Base-by-base conservation (phyloP, 1,140 invertebrate genomes). In the Olivierus martensii region DNA sequence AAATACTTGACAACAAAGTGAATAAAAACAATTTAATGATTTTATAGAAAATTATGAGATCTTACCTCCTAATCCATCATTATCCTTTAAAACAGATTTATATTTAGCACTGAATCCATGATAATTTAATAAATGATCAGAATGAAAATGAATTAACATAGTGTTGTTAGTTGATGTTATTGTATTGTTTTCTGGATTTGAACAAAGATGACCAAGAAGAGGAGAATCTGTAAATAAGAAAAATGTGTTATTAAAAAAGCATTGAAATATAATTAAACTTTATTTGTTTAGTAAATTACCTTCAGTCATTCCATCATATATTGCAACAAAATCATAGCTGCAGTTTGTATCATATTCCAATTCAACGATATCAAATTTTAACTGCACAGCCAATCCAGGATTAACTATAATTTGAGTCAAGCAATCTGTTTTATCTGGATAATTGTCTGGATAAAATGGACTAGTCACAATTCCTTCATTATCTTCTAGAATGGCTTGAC, bases 371-470 rank as follows among this genome's bases (percentile, higher is more conserved):
- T 83, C 79, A 61, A 83, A 83, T 59, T 80, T 76, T 12, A 83
- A 61, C 1, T 77, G 62, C 9, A 80, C 67, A 28, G 75, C 69
- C 61, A 77, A 79, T 3, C 75, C 76, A 1, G 72, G 68, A 2
- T 78, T 75, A 6, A 76, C 77, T 7, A 68, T 69, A 11, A 84
- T 69, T 41, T 73, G 69, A 0, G 73, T 79, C 57, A 76, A 69
- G 64, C 81, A 83, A 49, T 77, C 73, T 2, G 74, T 74, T 62
- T 80, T 80, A 59, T 83, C 79, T 0, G 81, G 79, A 68, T 85
- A 84, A 2, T 74, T 71, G 1, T 75, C 70, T 1, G 82, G 82
- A 67, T 81, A 83, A 17, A 75, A 75, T 1, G 82, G 82, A 66
- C 79, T 81, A 3, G 77, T 75, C 2, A 83, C 67, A 0, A 70